A percentile compares a stretch with the other conserved stretches of the same genome.
Evolutionary conservation across 2,888 invertebrate genomes (phyloP).

Genomic region (Eristalinus sepulchralis): DNA sequence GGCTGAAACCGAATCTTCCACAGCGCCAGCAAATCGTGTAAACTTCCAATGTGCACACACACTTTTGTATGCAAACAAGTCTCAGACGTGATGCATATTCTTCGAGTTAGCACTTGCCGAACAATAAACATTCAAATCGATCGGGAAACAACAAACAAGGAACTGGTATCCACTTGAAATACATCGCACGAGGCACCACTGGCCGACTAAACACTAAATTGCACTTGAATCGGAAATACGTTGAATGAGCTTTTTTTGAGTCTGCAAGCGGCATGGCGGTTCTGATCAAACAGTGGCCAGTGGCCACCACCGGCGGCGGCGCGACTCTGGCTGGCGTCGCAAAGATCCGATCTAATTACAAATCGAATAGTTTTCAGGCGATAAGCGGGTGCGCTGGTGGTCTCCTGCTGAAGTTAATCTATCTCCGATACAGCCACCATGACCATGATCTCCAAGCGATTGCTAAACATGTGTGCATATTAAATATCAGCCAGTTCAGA

Average conservation of each 20-base stretch:
- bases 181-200: neutral
- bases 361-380: neutral
- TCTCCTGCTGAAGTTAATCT: neutral
- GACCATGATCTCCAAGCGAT: neutral
- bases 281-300: slow-evolving; percentile 1
- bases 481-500: neutral
- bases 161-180: slow-evolving; percentile 4
- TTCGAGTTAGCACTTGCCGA: slow-evolving; percentile 26
- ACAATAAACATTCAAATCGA: slow-evolving; percentile 27
- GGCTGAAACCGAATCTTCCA: neutral
- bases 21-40: neutral
- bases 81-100: slow-evolving; percentile 14
- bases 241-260: slow-evolving; percentile 13
- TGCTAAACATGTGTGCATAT: neutral
- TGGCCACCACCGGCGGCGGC: neutral
- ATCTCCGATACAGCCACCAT: neutral
- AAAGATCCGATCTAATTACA: neutral
- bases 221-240: neutral
- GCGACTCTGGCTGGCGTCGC: neutral
- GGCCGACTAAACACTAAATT: neutral
- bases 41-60: neutral
- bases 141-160: slow-evolving; percentile 1
- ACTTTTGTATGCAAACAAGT: neutral
- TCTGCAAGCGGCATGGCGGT: neutral
- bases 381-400: neutral